Evolutionary conservation across 2,113 vertebrate genomes (phyloP).

Genomic region (Entomyzon cyanotis): DNA sequence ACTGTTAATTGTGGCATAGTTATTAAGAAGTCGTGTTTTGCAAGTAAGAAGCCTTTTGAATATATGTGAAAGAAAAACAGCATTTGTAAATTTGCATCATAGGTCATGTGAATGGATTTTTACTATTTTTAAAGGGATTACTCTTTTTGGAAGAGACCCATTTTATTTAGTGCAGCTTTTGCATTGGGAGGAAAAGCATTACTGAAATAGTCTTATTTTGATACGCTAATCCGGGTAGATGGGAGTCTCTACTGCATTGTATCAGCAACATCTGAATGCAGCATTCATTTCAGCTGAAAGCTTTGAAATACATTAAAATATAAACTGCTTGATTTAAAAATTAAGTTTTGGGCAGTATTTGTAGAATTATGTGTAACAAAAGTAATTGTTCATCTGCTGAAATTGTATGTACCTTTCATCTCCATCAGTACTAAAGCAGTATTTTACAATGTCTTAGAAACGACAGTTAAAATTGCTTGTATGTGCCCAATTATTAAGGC

Average conservation of each 20-base stretch:
- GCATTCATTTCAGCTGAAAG: neutral
- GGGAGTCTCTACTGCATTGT: neutral
- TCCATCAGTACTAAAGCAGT: neutral
- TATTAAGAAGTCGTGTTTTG: fast-evolving
- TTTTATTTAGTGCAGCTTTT: neutral
- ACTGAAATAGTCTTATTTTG: constrained; percentile 6
- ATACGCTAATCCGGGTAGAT: neutral
- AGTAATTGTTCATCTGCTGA: neutral
- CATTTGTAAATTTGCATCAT: neutral
- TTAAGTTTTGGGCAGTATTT: neutral
- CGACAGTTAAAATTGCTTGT: neutral
- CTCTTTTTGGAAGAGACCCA: neutral
- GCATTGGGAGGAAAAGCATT: neutral
- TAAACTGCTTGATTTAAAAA: neutral
- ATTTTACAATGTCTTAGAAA: neutral
- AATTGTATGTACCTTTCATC: neutral
- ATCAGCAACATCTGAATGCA: neutral
- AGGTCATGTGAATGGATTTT: neutral
- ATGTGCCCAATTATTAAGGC: neutral
- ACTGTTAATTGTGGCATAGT: neutral
- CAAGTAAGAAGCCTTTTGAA: neutral
- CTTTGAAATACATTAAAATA: neutral
- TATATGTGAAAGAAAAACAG: neutral
- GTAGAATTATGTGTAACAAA: neutral
- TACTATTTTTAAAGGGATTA: neutral